A percentile compares a stretch with the other conserved stretches of the same genome.
Conservation (phyloP, 2,888 invertebrate genomes). For the Morpho helenor region DNA sequence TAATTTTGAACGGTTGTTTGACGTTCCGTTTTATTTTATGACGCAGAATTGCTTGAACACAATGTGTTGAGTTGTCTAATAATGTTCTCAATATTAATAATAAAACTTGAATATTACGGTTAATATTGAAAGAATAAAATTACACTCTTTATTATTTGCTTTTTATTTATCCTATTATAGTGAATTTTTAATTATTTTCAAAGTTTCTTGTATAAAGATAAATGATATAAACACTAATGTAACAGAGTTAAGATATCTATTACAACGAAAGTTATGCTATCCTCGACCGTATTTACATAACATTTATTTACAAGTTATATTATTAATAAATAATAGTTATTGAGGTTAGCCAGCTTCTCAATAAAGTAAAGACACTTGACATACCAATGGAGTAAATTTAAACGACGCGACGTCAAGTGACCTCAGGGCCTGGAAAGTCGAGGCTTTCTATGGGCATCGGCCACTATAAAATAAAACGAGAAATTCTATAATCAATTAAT, state of each 20-base stretch:
- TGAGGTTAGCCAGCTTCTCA: constrained; percentile 13
- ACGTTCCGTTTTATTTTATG: no score
- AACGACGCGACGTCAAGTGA: constrained; percentile 18
- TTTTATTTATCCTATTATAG: no score
- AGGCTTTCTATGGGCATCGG: constrained; percentile 18
- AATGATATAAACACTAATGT: neutral
- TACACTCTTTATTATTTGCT: no score
- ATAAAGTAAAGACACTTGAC: constrained; percentile 18
- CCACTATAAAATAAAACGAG: constrained; percentile 18
- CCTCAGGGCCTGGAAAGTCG: constrained; percentile 19
- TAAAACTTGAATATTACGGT: no score
- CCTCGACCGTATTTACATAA: neutral
- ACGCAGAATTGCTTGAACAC: no score
- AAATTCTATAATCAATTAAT: constrained; percentile 10
- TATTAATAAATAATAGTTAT: constrained; percentile 15
- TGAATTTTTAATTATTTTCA: no score
- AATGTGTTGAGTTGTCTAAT: no score
- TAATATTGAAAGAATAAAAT: no score
- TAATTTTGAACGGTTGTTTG: no score
- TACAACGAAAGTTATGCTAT: neutral
- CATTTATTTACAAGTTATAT: constrained; percentile 5
- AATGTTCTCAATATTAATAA: no score
- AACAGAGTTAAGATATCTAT: neutral
- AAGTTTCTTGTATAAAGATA: no score
- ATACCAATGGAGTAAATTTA: constrained; percentile 17